Percentiles rank a stretch among this genome's conserved stretches.
These are phyloP conservation scores for Periplaneta americana DNA, from an alignment of 1,140 invertebrate species.

Conservation along the genomic window DNA sequence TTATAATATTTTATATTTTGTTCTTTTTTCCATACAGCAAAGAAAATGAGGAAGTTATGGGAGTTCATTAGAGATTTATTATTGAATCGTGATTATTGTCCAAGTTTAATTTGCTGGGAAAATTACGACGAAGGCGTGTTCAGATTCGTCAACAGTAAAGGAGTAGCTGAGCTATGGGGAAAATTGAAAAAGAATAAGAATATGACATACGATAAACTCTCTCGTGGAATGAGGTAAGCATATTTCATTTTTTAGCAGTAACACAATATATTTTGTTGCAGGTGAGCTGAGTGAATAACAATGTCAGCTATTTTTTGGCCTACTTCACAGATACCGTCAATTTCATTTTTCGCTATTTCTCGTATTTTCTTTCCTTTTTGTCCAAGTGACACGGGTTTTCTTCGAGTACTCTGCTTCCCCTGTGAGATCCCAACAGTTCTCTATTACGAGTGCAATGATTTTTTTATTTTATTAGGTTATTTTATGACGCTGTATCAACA, in stretches of 20 bases:
- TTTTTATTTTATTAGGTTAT: too few relatives aligned
- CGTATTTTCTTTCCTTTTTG: too few relatives aligned
- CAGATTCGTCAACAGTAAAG: slow-evolving; percentile 84
- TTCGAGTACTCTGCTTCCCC: too few relatives aligned
- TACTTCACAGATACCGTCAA: too few relatives aligned
- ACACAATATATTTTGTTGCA: too few relatives aligned
- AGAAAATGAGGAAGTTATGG: slow-evolving; percentile 42
- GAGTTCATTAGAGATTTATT: slow-evolving; percentile 79
- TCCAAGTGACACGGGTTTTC: too few relatives aligned
- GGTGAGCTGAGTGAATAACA: too few relatives aligned
- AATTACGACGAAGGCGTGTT: slow-evolving; percentile 79
- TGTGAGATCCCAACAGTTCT: too few relatives aligned
- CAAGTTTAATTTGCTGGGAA: slow-evolving; percentile 81
- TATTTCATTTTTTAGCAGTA: neutral
- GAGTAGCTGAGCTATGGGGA: slow-evolving; percentile 86
- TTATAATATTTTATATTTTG: neutral
- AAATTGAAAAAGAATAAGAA: slow-evolving; percentile 77
- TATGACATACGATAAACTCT: slow-evolving; percentile 95
- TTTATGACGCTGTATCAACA: too few relatives aligned
- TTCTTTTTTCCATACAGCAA: neutral
- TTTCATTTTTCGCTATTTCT: too few relatives aligned
- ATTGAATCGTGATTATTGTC: slow-evolving; percentile 68
- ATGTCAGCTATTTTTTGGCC: too few relatives aligned
- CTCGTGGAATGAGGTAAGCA: slow-evolving; percentile 79
- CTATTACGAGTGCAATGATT: too few relatives aligned